Conservation (phyloP, 2,888 invertebrate genomes). For the Pandemis corylana region DNA sequence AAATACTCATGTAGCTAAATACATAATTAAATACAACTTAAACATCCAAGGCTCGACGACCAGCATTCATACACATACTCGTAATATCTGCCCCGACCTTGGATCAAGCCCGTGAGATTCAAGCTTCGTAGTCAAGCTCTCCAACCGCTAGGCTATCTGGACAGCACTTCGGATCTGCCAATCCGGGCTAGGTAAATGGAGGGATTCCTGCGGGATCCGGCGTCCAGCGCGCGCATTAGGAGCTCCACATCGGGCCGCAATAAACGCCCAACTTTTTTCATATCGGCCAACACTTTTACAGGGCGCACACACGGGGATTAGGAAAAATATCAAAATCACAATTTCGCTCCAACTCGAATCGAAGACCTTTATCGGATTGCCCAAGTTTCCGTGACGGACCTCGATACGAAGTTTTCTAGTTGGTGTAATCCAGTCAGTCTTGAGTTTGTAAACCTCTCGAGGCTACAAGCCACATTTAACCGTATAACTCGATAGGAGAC, state of each 20-base stretch:
- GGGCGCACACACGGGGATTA: conserved; percentile 24
- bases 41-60: no score
- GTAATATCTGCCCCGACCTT: no score
- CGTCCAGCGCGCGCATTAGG: conserved; percentile 9
- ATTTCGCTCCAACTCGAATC: conserved; percentile 30
- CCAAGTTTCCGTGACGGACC: conserved; percentile 38
- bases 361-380: conserved; percentile 37
- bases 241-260: conserved; percentile 4
- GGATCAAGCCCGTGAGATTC: no score
- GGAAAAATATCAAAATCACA: conserved; percentile 33
- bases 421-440: conserved; percentile 41
- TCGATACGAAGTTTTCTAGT: conserved; percentile 40
- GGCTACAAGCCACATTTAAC: conserved; percentile 39
- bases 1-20: no score
- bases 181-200: background rate
- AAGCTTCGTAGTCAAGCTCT: no score
- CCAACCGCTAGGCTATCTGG: no score
- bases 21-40: no score
- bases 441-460: conserved; percentile 39
- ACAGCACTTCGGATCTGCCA: background rate
- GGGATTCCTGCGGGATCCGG: conserved; percentile 7
- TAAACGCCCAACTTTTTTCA: conserved; percentile 34
- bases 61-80: no score
- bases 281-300: conserved; percentile 20
- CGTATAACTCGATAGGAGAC: conserved; percentile 29